Conservation (phyloP, 2,797 vertebrate species). For the Paratrypauchen microcephalus region DNA sequence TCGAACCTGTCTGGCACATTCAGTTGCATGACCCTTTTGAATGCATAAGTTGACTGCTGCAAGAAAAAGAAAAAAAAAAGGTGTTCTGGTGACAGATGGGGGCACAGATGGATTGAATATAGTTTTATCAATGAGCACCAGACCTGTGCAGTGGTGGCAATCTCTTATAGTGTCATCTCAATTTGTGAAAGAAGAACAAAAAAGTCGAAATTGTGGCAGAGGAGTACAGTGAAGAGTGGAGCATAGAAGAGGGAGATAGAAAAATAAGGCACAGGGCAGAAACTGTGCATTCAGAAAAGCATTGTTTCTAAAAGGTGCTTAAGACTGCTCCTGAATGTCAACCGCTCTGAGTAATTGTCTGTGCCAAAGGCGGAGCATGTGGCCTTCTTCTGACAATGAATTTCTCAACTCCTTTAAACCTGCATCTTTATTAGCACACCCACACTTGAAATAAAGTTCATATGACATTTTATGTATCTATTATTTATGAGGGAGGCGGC, state of each 20-base stretch:
- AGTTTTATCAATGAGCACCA: conserved; percentile 83
- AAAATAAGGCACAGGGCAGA: conserved; percentile 20
- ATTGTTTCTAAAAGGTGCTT: conserved; percentile 64
- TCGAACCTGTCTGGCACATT: background rate
- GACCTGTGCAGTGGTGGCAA: conserved; percentile 72
- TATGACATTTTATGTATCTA: conserved; percentile 82
- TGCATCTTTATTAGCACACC: conserved; percentile 79
- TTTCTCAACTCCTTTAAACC: conserved; percentile 78
- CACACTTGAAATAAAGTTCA: conserved; percentile 82
- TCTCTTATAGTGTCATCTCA: conserved; percentile 78
- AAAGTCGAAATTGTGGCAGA: conserved; percentile 45
- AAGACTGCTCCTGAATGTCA: conserved; percentile 66
- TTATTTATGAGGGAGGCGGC: conserved; percentile 80
- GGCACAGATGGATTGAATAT: conserved; percentile 80
- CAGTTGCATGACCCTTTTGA: conserved; percentile 60
- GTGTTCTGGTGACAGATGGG: conserved; percentile 65
- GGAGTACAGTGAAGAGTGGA: conserved; percentile 38
- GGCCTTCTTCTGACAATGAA: conserved; percentile 73
- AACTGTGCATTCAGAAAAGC: conserved; percentile 44
- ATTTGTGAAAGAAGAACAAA: conserved; percentile 78
- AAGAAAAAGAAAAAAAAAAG: conserved; percentile 69
- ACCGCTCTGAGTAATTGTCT: conserved; percentile 59
- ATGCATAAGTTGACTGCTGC: conserved; percentile 74
- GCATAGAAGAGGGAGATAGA: conserved; percentile 41
- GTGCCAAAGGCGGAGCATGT: conserved; percentile 55